phyloP scores from a whole-genome alignment of 2,888 invertebrate genomes.

The Dynastes grantii region DNA sequence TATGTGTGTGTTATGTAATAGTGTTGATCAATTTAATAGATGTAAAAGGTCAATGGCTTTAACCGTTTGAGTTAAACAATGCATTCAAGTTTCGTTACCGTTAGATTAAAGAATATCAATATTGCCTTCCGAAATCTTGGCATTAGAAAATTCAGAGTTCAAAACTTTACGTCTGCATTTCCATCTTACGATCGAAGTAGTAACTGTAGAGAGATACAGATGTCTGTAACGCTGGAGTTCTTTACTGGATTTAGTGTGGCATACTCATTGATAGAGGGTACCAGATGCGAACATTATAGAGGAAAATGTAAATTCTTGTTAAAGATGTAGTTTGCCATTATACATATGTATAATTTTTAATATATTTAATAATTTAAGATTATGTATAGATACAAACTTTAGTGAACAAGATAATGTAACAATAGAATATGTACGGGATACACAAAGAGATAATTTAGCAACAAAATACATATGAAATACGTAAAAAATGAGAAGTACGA shows the following conservation, averaged over 20 bases:
- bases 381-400: too few species aligned
- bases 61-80: background rate
- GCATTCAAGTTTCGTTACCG: constrained; percentile 20
- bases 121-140: background rate
- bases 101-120: constrained; percentile 27
- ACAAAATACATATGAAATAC: too few species aligned
- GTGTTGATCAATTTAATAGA: background rate
- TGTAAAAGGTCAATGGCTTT: constrained; percentile 21
- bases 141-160: constrained; percentile 1
- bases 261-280: background rate
- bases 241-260: background rate
- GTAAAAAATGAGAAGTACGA: too few species aligned
- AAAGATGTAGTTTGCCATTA: too few species aligned
- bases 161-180: background rate
- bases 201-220: background rate
- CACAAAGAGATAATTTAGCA: too few species aligned
- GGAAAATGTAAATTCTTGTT: background rate
- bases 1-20: too few species aligned
- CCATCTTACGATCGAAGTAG: background rate
- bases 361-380: too few species aligned
- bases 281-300: background rate
- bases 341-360: background rate
- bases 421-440: too few species aligned
- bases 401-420: too few species aligned
- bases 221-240: background rate